Evolutionary conservation across 2,888 invertebrate species (phyloP), one percentile per base, ranked within the genome.

Genomic region (Agrypnus murinus): DNA sequence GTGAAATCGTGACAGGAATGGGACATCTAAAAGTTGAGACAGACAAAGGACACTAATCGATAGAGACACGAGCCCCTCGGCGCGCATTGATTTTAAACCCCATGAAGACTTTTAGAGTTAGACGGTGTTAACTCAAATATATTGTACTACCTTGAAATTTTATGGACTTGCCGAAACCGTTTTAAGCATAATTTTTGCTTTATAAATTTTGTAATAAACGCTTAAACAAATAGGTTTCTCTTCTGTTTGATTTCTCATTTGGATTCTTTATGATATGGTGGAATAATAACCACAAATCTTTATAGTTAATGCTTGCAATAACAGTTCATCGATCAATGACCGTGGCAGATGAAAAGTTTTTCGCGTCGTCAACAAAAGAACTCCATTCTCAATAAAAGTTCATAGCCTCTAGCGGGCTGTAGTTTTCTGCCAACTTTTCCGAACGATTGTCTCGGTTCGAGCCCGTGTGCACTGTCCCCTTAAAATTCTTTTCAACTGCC

Each of bases 31-130:
- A 73, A 72, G 74, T 71, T 71, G 75, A 74, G 75, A 74, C 75
- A 75, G 75, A 75, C 75, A 75, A 75, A 75, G 75, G 74, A 73
- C 71, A 66, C 77, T 76, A 77, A 77, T 77, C 77, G 77, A 77
- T 77, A 77, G 72, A 71, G 74, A 75, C 76, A 74, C 74, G 73
- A 73, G 68, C 75, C 75, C 75, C 76, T 58, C 74, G 74, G 72
- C 74, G 74, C 74, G 74, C 77, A 77, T 77, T 77, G 77, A 77
- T 77, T 76, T 75, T 76, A 77, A 77, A 76, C 74, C 69, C 72
- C 60, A 73, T 71, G 71, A 74, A 71, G 71, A 69, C 72, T 75
- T n/a, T n/a, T n/a, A n/a, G n/a, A n/a, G n/a, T n/a, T 72, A 74
- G 73, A 68, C 59, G 65, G 68, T 65, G 72, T 72, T 72, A 72